Base-by-base conservation (phyloP, 2,797 vertebrate species). In the Huso huso region DNA sequence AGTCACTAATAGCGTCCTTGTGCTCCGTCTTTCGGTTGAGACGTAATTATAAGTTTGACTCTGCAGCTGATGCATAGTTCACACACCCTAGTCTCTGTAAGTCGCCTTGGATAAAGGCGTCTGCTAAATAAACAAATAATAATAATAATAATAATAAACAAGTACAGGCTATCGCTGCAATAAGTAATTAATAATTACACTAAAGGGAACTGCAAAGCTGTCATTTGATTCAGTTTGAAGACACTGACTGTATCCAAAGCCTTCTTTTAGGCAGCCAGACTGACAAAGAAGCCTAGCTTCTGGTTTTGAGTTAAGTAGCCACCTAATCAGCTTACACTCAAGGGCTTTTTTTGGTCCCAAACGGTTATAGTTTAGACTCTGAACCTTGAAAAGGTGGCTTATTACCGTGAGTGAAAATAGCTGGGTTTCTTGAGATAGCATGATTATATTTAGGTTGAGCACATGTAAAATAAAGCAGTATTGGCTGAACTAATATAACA, bases 201-300 rank as follows among this genome's bases (percentile, higher is more conserved):
- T 80, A 76, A 68, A 77, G 75, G 78, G 83, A 84, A 81, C 81
- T 83, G 78, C 79, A 84, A 7, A n/a, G 81, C 77, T 76, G 70
- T 71, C 66, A 68, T 37, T 66, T 66, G 58, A 65, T 63, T 65
- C 65, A 66, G 52, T 74, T 66, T 79, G 3, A 76, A 72, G 72
- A 63, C 73, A 71, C 63, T 71, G 67, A 60, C 70, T 71, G 66
- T 18, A 68, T 72, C 66, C 13, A 48, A 74, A 77, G 75, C 65
- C 75, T 74, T 74, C 76, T 76, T 68, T 49, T 70, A 78, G 63
- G 50, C 64, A 65, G 58, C 64, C 68, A 69, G 62, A 69, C 52
- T 72, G 68, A 82, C 70, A 75, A 72, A 75, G 69, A 62, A 69
- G 65, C 23, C 62, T 65, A 63, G 65, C 70, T 66, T 72, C 68